Evolutionary conservation across 2,113 vertebrate species (phyloP), one percentile per base, ranked within the genome.

Genomic region (Ahaetulla prasina): DNA sequence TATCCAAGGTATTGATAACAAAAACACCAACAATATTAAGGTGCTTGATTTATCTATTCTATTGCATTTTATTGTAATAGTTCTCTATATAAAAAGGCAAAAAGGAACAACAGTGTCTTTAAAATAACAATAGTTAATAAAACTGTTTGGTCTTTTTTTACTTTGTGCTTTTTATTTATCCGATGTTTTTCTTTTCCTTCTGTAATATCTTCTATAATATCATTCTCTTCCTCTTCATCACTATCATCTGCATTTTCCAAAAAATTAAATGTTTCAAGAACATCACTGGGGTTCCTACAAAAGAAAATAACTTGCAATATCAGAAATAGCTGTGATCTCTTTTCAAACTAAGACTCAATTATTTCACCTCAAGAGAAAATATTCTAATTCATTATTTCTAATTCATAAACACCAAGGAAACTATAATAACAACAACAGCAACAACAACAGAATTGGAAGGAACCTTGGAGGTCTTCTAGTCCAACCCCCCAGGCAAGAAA

Each of bases 191-290:
- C 98, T 92, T 98, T 98, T 94, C 98, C 97, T 96, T 98, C 98
- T 74, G 98, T 97, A 95, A 99, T 98, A 95, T 99, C 98, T 95
- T 99, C 99, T 97, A 99, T 98, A 97, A 99, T 97, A 95, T 99
- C 99, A 85, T 97, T 99, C 94, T 99, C 99, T 4, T 99, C 99
- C 3, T 99, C 99, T 97, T 99, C 99, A 92, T 99, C 99, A 57
- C 99, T 99, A 96, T 99, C 99, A 96, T 99, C 99, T 0, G 99
- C 98, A 8, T 99, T 99, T 98, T 99, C 99, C 97, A 99, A 98
- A 97, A 99, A 99, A 97, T 99, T 99, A 96, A 99, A 99, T 27
- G 99, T 99, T 98, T 99, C 99, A 96, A 99, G 98, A 96, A 99
- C 99, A 95, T 99, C 99, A 87, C 98, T 98, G 94, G 99, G 98